These are phyloP conservation scores for Slavum lentiscoides DNA, from an alignment of 2,888 invertebrate genomes.

Conservation along the genomic window DNA sequence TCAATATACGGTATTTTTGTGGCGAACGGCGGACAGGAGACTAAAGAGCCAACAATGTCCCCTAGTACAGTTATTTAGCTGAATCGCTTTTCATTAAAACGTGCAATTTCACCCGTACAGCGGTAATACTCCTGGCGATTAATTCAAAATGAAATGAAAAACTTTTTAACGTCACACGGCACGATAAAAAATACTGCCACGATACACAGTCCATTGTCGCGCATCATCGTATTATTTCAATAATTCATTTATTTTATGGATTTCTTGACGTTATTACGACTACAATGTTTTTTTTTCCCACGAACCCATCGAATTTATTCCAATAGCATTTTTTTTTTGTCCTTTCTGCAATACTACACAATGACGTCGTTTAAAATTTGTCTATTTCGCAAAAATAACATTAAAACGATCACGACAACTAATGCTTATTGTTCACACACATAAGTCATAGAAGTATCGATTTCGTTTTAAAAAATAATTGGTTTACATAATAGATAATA, in stretches of 20 bases:
- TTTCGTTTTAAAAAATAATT: constrained; percentile 32
- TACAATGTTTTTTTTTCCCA: background rate
- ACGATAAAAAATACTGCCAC: background rate
- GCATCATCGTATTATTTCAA: background rate
- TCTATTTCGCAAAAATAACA: background rate
- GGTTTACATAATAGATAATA: constrained; percentile 38
- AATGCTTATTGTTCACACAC: constrained; percentile 22
- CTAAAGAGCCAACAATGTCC: background rate
- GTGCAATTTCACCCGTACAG: background rate
- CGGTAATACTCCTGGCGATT: background rate
- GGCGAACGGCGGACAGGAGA: too few species aligned
- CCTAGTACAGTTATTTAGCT: background rate
- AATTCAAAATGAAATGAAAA: background rate
- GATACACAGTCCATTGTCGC: background rate
- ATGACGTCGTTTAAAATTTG: constrained; percentile 28
- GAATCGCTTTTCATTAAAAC: background rate
- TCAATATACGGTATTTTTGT: background rate
- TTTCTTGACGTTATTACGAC: background rate
- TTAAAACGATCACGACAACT: constrained; percentile 17
- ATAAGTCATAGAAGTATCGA: background rate
- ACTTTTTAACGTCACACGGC: background rate
- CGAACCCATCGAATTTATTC: background rate
- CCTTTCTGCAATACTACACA: background rate
- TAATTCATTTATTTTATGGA: constrained; percentile 24
- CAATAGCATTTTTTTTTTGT: background rate